phyloP scores from a whole-genome alignment of 2,113 vertebrate species.

The human (Homo sapiens) region DNA sequence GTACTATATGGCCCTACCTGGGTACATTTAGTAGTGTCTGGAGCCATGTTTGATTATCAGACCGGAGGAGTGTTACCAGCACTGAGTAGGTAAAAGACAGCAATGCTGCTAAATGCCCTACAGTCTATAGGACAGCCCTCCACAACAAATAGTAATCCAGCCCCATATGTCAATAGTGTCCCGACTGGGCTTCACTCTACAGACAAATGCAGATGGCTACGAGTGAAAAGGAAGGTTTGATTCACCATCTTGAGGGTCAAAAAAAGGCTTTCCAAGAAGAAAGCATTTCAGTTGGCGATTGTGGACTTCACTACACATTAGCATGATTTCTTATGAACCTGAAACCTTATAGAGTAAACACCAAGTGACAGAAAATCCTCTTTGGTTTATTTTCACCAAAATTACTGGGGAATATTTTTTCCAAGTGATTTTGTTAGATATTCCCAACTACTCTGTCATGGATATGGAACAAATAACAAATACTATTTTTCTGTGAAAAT shows the following conservation, averaged over 20 bases:
- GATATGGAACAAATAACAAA: neutral
- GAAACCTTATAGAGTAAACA: neutral
- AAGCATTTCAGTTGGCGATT: neutral
- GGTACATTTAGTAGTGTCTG: neutral
- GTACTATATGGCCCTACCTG: neutral
- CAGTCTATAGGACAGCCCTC: neutral
- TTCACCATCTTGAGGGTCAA: neutral
- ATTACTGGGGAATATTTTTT: neutral
- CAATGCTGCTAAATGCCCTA: neutral
- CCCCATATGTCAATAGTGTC: neutral
- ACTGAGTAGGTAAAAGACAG: neutral
- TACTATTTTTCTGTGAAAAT: neutral
- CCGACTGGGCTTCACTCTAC: neutral
- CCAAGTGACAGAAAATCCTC: neutral
- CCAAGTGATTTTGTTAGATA: neutral
- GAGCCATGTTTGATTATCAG: neutral
- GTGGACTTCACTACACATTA: neutral
- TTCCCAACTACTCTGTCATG: neutral
- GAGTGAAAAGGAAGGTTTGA: neutral
- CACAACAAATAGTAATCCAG: neutral
- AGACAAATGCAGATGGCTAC: neutral
- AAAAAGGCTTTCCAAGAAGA: neutral
- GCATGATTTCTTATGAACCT: neutral
- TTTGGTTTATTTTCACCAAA: neutral
- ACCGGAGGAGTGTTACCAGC: neutral